Evolutionary conservation across 2,113 vertebrate species (phyloP).

Genomic region (Gallinago media): DNA sequence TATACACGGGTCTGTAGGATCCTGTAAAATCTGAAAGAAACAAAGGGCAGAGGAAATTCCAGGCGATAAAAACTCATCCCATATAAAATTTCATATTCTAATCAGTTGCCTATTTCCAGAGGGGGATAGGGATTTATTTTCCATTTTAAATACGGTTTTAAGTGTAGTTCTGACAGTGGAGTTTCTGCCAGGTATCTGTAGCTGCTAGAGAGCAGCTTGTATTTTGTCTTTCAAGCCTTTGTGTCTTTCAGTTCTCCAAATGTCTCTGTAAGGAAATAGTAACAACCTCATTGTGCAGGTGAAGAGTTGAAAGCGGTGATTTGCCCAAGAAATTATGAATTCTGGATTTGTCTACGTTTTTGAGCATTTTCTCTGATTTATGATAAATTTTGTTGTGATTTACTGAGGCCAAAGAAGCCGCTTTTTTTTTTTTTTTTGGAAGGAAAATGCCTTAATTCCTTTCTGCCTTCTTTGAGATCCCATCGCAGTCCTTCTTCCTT

Average conservation of each 20-base stretch:
- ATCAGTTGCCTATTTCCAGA: background rate
- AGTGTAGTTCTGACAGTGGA: background rate
- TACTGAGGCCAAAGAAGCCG: background rate
- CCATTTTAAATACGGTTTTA: background rate
- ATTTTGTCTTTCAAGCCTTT: background rate
- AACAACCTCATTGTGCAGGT: too few relatives aligned
- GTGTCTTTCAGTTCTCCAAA: background rate
- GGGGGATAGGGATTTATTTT: background rate
- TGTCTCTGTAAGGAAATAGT: background rate
- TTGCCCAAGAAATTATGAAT: background rate
- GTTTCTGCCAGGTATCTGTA: background rate
- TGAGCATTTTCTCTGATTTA: background rate
- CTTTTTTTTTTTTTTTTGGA: background rate
- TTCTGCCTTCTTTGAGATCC: background rate
- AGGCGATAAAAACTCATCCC: background rate
- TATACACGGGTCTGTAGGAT: background rate
- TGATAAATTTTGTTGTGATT: background rate
- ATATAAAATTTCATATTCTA: background rate
- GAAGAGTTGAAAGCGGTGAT: background rate
- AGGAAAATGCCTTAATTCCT: background rate
- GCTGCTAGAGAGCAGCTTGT: background rate
- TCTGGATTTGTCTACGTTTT: background rate
- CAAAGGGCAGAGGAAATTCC: background rate
- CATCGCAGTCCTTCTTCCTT: background rate
- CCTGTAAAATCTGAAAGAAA: background rate